These are phyloP conservation scores for Drosophila kohkoa DNA, from an alignment of 1,140 invertebrate genomes.

Conservation along the genomic window DNA sequence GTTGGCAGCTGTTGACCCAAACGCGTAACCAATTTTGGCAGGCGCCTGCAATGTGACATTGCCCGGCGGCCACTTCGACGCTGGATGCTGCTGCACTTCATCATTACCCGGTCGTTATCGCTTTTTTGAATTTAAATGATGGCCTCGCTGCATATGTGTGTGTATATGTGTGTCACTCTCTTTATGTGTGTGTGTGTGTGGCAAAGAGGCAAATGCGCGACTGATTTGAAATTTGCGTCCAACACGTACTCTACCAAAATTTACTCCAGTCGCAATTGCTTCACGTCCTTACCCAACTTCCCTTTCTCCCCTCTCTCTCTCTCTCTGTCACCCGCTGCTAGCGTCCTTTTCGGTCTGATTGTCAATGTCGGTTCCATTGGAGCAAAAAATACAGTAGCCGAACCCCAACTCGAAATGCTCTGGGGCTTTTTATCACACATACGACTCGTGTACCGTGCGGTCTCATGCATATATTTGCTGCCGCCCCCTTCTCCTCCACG, in stretches of 20 bases:
- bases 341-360: conserved; percentile 51
- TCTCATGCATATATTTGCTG: conserved; percentile 65
- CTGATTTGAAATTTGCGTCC: conserved; percentile 72
- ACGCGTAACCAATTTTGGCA: conserved; percentile 76
- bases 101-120: conserved; percentile 79
- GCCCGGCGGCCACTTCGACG: conserved; percentile 39
- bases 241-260: conserved; percentile 51
- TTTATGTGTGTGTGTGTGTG: conserved; percentile 4
- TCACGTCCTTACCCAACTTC: conserved; percentile 6
- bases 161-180: neutral
- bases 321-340: neutral
- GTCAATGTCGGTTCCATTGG: conserved; percentile 55
- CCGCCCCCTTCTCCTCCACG: neutral
- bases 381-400: conserved; percentile 23
- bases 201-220: conserved; percentile 15
- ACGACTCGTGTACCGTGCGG: conserved; percentile 59
- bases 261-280: conserved; percentile 27
- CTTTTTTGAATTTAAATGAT: conserved; percentile 80
- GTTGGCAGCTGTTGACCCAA: conserved; percentile 76
- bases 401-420: conserved; percentile 61
- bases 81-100: conserved; percentile 56
- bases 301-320: conserved; percentile 9
- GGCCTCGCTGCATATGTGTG: conserved; percentile 16
- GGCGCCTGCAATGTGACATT: conserved; percentile 58
- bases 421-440: conserved; percentile 74